Conservation (phyloP, 2,113 vertebrate genomes). For the Electrona antarctica region DNA sequence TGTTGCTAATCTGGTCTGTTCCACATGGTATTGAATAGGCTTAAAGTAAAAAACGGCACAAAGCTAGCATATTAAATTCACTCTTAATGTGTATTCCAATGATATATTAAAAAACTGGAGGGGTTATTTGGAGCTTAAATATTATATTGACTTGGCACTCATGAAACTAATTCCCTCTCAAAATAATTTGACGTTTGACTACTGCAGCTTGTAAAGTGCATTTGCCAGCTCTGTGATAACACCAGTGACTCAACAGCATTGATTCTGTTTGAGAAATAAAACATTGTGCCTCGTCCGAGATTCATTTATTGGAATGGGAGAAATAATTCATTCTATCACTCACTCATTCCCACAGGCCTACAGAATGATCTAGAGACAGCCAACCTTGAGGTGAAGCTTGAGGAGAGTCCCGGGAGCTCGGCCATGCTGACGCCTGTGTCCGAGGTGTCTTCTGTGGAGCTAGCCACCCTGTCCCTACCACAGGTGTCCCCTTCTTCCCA, state of each 20-base stretch:
- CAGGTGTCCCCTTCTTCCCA: constrained; percentile 80
- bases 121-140: constrained; percentile 22
- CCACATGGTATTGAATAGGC: constrained; percentile 32
- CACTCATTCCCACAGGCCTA: constrained; percentile 48
- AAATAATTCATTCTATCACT: background rate
- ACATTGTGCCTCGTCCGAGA: background rate
- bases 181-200: constrained; percentile 7
- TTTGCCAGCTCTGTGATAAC: constrained; percentile 1
- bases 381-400: constrained; percentile 64
- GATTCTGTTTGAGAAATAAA: background rate
- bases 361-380: constrained; percentile 53
- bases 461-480: constrained; percentile 66
- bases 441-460: constrained; percentile 71
- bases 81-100: constrained; percentile 15
- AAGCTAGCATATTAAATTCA: constrained; percentile 20
- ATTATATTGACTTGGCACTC: constrained; percentile 10
- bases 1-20: constrained; percentile 38
- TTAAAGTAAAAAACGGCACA: constrained; percentile 30
- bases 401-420: constrained; percentile 74
- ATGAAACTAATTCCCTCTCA: constrained; percentile 4
- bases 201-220: background rate
- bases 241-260: background rate
- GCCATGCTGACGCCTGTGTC: constrained; percentile 70
- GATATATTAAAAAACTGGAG: constrained; percentile 15
- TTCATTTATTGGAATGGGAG: constrained; percentile 4